Base-by-base conservation (phyloP, 2,797 vertebrate genomes). In the Esox masquinongy region DNA sequence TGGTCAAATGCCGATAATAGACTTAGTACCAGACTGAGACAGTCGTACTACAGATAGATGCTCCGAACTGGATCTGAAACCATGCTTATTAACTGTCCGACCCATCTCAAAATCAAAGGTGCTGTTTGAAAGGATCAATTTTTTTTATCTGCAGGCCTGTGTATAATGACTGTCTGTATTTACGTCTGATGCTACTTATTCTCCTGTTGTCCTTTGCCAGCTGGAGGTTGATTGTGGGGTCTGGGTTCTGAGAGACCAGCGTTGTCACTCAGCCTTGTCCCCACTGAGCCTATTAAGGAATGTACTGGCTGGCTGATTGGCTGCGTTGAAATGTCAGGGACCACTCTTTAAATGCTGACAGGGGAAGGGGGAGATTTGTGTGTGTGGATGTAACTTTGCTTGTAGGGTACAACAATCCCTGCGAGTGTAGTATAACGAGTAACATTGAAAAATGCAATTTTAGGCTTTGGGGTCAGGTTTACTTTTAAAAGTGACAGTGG, bases 141-240 rank as follows among this genome's bases (percentile, higher is more conserved):
- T 7, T 19, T 66, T 22, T 31, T 16, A 31, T 34, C 17, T 39
- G 4, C 31, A n/a, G 31, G 79, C 77, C 85, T 87, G 82, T 78
- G 26, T 76, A 12, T 76, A 16, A 22, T 8, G 59, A 22, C 24
- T 14, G 16, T 7, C 5, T 73, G 31, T 82, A 80, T 88, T 83
- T 86, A 83, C 75, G 83, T 82, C 88, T 89, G 68, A 88, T 85
- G 79, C 85, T 85, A 79, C 88, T 89, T 85, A 87, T 86, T 87
- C 86, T 79, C 88, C 84, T 88, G 89, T 92, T 90, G 91, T 83
- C 84, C 59, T 72, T 83, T n/a, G 87, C 84, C 88, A 90, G 88
- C 90, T 90, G 90, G 88, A 88, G 80, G 84, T 79, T 90, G 90
- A 89, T 90, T 90, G 86, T 73, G 74, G 79, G 82, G 66, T 51